Percentiles rank a stretch among this genome's conserved stretches.
Conservation (phyloP, 2,888 invertebrate species). For the Altica lythri region DNA sequence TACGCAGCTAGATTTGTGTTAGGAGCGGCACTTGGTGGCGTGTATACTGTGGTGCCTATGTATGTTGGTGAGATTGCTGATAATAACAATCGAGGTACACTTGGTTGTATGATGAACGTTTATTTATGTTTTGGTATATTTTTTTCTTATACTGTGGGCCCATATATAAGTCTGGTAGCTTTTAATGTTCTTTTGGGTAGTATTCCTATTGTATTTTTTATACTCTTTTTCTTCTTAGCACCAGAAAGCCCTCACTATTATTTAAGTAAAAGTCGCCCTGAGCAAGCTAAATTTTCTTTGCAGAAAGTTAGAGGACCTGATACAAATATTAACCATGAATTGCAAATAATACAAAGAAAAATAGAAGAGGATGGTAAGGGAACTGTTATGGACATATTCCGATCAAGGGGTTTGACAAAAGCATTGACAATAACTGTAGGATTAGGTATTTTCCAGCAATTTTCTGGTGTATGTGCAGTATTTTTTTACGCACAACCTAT, state of each 20-base stretch:
- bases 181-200: constrained; percentile 65
- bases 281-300: constrained; percentile 69
- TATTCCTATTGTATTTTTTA: constrained; percentile 55
- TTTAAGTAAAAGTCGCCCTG: constrained; percentile 62
- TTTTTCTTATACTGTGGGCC: constrained; percentile 73
- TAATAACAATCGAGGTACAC: constrained; percentile 76
- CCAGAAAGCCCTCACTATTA: constrained; percentile 82
- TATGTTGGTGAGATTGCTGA: constrained; percentile 87
- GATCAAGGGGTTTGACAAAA: constrained; percentile 71
- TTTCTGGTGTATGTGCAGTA: constrained; percentile 80
- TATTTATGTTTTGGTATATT: constrained; percentile 72
- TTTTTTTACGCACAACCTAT: constrained; percentile 77
- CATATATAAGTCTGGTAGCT: constrained; percentile 67
- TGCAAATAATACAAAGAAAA: constrained; percentile 54
- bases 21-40: constrained; percentile 70
- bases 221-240: constrained; percentile 71
- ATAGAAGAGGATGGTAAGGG: constrained; percentile 57
- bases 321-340: constrained; percentile 65
- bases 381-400: constrained; percentile 49
- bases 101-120: constrained; percentile 80
- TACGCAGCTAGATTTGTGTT: constrained; percentile 64
- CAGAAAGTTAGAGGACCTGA: constrained; percentile 70
- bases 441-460: constrained; percentile 80
- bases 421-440: constrained; percentile 75
- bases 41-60: constrained; percentile 80